Base-by-base conservation (phyloP, 2,797 vertebrate species). In the Galagoides demidoff region DNA sequence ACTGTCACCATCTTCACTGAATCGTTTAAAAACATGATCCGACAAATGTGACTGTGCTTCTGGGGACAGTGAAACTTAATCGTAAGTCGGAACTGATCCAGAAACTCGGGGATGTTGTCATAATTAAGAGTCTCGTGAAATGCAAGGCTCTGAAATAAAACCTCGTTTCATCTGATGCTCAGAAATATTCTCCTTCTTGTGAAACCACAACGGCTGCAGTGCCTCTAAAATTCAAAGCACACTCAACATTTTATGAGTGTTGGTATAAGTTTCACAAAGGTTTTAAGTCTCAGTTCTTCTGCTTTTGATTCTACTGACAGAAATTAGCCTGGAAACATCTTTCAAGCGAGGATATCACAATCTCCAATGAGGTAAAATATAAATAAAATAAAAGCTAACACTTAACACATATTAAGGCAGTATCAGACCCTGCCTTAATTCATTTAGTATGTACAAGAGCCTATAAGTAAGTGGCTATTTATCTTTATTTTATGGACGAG, bases 111-210 rank as follows among this genome's bases (percentile, higher is more conserved):
- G 23, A 49, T 73, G 19, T 20, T 95, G 31, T 86, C 37, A 73
- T 77, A 49, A 55, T 79, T 90, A 79, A 90, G 45, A 78, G 52
- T 59, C 29, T 92, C 61, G 8, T 79, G 63, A 77, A 85, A 84
- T 68, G 68, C 20, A 73, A 88, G 74, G 49, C 27, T 76, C 55
- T 74, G 55, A 92, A 97, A 92, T 77, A 77, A 82, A 94, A 68
- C n/a, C 8, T 79, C 63, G 43, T 95, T 79, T 63, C 87, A 87
- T 85, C 73, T 76, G n/a, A 82, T 71, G 17, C 71, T 83, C 39
- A 73, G 73, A 6, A 34, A 70, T 55, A n/a, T 84, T 63, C 77
- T 68, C 11, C 6, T 68, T 77, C 27, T 16, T 55, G 20, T 64
- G 39, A 89, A 93, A 90, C 23, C 45, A 78, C 34, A 81, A n/a